Evolutionary conservation across 2,888 invertebrate species (phyloP).

Genomic region (Drosophila buzzatii): DNA sequence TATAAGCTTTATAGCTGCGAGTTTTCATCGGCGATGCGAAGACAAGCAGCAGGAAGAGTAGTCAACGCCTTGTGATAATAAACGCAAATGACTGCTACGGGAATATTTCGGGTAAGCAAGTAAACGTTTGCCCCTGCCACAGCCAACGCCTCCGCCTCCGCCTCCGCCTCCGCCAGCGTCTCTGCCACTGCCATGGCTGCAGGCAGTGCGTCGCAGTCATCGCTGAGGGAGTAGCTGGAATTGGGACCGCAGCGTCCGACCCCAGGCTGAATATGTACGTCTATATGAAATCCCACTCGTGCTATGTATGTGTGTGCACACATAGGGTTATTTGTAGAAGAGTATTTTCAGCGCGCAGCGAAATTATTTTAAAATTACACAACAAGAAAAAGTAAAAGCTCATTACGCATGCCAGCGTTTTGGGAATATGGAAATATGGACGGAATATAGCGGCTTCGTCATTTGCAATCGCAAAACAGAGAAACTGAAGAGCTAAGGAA

Average conservation of each 20-base stretch:
- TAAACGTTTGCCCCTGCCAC: conserved; percentile 39
- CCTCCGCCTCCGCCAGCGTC: too few species aligned
- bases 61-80: conserved; percentile 70
- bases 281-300: conserved; percentile 12
- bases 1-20: conserved; percentile 33
- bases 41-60: conserved; percentile 16
- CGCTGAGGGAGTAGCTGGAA: conserved; percentile 14
- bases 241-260: conserved; percentile 32
- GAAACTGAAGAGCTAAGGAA: neutral
- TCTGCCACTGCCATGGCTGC: conserved; percentile 16
- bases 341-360: conserved; percentile 38
- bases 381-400: conserved; percentile 65
- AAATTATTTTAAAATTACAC: conserved; percentile 76
- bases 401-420: conserved; percentile 72
- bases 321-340: conserved; percentile 15
- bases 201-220: conserved; percentile 18
- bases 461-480: conserved; percentile 43
- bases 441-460: conserved; percentile 34
- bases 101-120: conserved; percentile 66
- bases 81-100: conserved; percentile 78
- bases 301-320: neutral
- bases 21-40: conserved; percentile 1
- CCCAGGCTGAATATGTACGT: conserved; percentile 25
- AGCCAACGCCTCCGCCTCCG: conserved; percentile 31
- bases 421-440: conserved; percentile 68